phyloP scores from a whole-genome alignment of 2,888 invertebrate species.

The Thalpophila matura region DNA sequence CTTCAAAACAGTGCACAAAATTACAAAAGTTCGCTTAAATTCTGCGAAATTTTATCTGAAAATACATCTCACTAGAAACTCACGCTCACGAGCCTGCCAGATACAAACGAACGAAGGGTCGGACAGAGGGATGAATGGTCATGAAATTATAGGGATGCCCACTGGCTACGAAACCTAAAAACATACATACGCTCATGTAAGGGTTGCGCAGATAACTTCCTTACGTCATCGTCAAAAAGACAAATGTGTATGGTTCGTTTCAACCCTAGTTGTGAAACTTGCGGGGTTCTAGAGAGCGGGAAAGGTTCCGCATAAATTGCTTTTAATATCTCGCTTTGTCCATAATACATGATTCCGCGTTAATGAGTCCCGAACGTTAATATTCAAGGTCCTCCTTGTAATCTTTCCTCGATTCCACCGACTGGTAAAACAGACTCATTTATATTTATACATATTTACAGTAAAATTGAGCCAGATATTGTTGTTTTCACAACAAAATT shows the following conservation, averaged over 20 bases:
- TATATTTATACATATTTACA: conserved; percentile 70
- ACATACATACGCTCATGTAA: conserved; percentile 35
- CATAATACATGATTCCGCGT: conserved; percentile 68
- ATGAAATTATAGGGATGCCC: conserved; percentile 54
- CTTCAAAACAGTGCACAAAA: conserved; percentile 3
- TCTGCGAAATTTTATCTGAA: conserved; percentile 31
- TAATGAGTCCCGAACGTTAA: conserved; percentile 69
- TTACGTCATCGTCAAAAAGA: conserved; percentile 54
- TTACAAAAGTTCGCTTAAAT: conserved; percentile 18
- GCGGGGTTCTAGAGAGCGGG: conserved; percentile 36
- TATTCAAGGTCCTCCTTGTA: conserved; percentile 69
- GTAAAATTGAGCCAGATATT: conserved; percentile 62
- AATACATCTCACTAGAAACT: conserved; percentile 41
- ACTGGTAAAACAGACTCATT: conserved; percentile 59
- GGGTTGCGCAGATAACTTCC: conserved; percentile 43
- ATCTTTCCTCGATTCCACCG: conserved; percentile 60
- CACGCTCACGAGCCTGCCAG: conserved; percentile 35
- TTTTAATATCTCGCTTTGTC: conserved; percentile 72
- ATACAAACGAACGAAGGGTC: conserved; percentile 48
- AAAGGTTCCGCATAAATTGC: conserved; percentile 66
- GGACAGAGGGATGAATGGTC: conserved; percentile 39
- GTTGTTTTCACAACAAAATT: conserved; percentile 58
- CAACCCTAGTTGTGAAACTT: conserved; percentile 37
- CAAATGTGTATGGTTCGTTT: conserved; percentile 41
- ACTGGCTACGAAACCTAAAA: conserved; percentile 53